A percentile compares a stretch with the other conserved stretches of the same genome.
Evolutionary conservation across 2,888 invertebrate genomes (phyloP).

Genomic region (Apotomis turbidana): DNA sequence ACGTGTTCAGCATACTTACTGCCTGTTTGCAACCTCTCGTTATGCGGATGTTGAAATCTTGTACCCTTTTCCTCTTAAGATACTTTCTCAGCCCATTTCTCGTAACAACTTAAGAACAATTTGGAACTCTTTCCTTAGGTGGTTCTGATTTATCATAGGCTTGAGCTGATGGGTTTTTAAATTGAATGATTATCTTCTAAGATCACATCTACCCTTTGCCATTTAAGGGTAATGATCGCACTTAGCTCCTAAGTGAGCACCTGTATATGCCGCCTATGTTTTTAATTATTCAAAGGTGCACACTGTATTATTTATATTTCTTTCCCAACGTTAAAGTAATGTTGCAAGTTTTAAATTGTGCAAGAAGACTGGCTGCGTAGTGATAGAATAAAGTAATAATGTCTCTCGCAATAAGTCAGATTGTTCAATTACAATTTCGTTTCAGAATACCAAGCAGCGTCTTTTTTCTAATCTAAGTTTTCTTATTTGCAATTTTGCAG

Average conservation of each 20-base stretch:
- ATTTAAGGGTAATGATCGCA: constrained; percentile 17
- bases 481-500: constrained; percentile 27
- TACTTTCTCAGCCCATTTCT: constrained; percentile 34
- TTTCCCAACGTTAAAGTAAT: constrained; percentile 15
- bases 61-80: constrained; percentile 26
- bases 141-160: not conserved
- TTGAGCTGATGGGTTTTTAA: not conserved
- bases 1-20: constrained; percentile 46
- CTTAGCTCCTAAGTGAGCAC: constrained; percentile 18
- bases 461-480: constrained; percentile 15
- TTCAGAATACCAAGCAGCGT: not conserved
- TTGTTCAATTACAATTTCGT: constrained; percentile 13
- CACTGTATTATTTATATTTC: constrained; percentile 10
- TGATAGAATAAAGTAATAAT: constrained; percentile 23
- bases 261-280: constrained; percentile 25
- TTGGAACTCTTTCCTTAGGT: not conserved
- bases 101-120: constrained; percentile 24
- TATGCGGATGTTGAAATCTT: constrained; percentile 33
- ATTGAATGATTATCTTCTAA: constrained; percentile 3
- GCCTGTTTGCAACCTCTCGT: constrained; percentile 39
- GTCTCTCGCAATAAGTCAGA: constrained; percentile 20
- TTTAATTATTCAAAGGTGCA: constrained; percentile 15
- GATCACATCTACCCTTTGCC: constrained; percentile 17
- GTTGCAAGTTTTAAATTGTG: constrained; percentile 31
- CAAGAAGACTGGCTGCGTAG: constrained; percentile 17